phyloP scores from a whole-genome alignment of 2,888 invertebrate genomes.

The Bellardia pandia region DNA sequence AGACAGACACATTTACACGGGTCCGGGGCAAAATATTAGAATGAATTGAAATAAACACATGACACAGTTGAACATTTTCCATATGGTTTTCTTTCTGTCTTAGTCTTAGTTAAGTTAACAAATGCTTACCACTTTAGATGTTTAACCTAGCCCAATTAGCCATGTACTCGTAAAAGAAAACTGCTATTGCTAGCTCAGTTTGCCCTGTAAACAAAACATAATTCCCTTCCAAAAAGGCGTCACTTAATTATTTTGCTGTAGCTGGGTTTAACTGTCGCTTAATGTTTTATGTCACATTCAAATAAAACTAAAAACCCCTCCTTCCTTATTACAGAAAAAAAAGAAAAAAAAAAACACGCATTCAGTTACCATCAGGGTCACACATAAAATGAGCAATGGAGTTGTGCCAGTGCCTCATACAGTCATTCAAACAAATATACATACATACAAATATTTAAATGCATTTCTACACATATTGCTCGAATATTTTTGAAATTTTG shows the following conservation, averaged over 20 bases:
- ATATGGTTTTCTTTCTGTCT: slow-evolving; percentile 57
- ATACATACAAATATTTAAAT: too few species aligned
- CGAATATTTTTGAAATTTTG: slow-evolving; percentile 4
- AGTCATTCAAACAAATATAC: not conserved
- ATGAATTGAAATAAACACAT: slow-evolving; percentile 51
- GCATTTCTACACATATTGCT: not conserved
- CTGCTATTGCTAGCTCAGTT: not conserved
- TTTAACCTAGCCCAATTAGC: slow-evolving; percentile 71
- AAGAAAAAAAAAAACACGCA: slow-evolving; percentile 1
- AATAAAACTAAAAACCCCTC: slow-evolving; percentile 40
- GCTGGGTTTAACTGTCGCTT: slow-evolving; percentile 40
- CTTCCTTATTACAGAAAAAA: slow-evolving; percentile 10
- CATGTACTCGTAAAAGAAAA: slow-evolving; percentile 45
- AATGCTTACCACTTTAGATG: slow-evolving; percentile 63
- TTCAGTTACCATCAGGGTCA: slow-evolving; percentile 12
- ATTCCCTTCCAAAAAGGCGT: slow-evolving; percentile 38
- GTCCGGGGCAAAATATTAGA: slow-evolving; percentile 13
- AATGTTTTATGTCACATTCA: slow-evolving; percentile 49
- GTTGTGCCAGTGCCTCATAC: not conserved
- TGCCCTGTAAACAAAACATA: not conserved
- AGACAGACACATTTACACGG: slow-evolving; percentile 8
- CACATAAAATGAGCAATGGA: slow-evolving; percentile 20
- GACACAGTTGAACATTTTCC: slow-evolving; percentile 67
- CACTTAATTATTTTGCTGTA: slow-evolving; percentile 35
- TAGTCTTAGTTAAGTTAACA: slow-evolving; percentile 39